Evolutionary conservation across 2,888 invertebrate genomes (phyloP).

Genomic region (Drosophila robusta): DNA sequence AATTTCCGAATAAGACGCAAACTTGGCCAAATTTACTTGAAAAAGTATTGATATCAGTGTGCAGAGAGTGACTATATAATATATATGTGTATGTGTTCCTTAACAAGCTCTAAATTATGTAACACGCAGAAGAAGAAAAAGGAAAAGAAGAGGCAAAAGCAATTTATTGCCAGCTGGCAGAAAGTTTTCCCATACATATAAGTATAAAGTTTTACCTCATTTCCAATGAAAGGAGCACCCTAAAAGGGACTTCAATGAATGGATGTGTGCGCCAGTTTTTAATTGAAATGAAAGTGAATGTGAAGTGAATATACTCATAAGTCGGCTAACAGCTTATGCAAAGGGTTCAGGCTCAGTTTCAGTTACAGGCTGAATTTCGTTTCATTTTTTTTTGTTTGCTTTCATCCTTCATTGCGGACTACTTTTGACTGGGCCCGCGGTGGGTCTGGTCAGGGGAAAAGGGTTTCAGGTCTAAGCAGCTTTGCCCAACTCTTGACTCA

Average conservation of each 20-base stretch:
- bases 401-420: constrained; percentile 6
- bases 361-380: background rate
- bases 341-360: constrained; percentile 33
- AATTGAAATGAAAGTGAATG: constrained; percentile 43
- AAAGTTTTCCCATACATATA: constrained; percentile 14
- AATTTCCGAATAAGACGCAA: background rate
- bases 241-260: constrained; percentile 15
- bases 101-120: constrained; percentile 18
- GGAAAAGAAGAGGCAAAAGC: background rate
- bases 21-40: background rate
- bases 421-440: background rate
- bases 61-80: background rate
- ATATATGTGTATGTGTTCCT: background rate
- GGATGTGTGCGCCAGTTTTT: constrained; percentile 22
- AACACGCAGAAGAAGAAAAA: background rate
- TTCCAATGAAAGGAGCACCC: constrained; percentile 6
- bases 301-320: constrained; percentile 20
- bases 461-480: constrained; percentile 6
- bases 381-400: constrained; percentile 10
- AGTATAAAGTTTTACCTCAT: constrained; percentile 17
- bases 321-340: constrained; percentile 46
- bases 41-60: constrained; percentile 8
- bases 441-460: too few species aligned
- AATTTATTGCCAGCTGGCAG: constrained; percentile 1
- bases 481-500: constrained; percentile 5